phyloP scores from a whole-genome alignment of 2,113 vertebrate species.

The Spea multiplicata region DNA sequence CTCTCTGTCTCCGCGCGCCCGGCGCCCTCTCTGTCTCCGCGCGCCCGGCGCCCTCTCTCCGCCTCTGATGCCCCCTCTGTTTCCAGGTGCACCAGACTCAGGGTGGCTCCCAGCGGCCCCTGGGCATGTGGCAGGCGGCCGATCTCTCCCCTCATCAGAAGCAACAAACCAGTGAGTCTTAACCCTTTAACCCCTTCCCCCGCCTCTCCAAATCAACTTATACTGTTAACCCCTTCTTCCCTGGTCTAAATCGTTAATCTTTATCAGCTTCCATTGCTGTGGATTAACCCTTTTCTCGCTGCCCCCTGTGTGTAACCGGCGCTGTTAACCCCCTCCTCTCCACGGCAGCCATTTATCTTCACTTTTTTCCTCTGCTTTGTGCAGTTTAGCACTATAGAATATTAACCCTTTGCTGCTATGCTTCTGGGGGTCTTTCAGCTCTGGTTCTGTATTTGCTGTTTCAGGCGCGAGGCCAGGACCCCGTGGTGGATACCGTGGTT shows the following conservation, averaged over 20 bases:
- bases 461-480: background rate
- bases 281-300: too few species aligned
- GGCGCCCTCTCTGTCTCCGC: background rate
- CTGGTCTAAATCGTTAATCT: background rate
- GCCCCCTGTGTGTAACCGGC: background rate
- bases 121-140: conserved; percentile 39
- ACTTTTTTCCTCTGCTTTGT: background rate
- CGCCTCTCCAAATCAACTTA: too few species aligned
- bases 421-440: too few species aligned
- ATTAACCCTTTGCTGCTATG: too few species aligned
- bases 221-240: background rate
- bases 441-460: background rate
- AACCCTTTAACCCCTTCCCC: background rate
- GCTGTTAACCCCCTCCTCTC: background rate
- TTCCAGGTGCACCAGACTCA: conserved; percentile 70
- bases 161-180: background rate
- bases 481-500: conserved; percentile 6
- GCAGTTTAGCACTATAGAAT: too few species aligned
- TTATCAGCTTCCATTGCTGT: too few species aligned
- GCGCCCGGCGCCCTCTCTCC: background rate
- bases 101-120: conserved; percentile 52
- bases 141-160: conserved; percentile 38
- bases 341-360: background rate
- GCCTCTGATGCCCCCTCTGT: background rate
- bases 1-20: background rate